Conservation (phyloP, 2,888 invertebrate species). For the Caenorhabditis sulstoni region DNA sequence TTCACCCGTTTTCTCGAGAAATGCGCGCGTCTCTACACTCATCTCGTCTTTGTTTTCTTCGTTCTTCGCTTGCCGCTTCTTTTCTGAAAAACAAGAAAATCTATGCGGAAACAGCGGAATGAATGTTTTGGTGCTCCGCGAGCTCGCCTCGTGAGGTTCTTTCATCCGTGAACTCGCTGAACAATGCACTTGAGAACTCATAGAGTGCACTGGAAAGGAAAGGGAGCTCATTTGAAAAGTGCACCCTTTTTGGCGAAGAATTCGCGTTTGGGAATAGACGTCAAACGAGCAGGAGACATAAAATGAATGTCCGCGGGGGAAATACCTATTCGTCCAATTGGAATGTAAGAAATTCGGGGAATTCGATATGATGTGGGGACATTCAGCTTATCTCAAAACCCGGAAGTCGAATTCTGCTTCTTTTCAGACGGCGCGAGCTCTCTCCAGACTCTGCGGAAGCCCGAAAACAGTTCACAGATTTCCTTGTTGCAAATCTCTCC, state of each 20-base stretch:
- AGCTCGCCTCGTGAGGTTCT: neutral
- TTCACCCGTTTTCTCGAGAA: neutral
- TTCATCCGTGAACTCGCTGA: neutral
- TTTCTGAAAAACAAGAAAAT: slow-evolving; percentile 25
- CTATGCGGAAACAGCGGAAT: slow-evolving; percentile 10
- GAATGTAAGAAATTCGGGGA: neutral
- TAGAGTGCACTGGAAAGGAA: neutral
- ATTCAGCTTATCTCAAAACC: neutral
- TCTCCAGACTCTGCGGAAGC: slow-evolving; percentile 76
- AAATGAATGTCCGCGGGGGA: neutral
- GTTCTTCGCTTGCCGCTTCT: neutral
- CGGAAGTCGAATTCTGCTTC: neutral
- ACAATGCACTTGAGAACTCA: neutral
- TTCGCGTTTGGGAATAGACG: too few relatives aligned
- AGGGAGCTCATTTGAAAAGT: neutral
- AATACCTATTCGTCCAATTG: too few relatives aligned
- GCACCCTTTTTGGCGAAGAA: too few relatives aligned
- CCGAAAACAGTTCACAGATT: slow-evolving; percentile 81
- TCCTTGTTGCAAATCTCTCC: slow-evolving; percentile 80
- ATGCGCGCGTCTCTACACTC: neutral
- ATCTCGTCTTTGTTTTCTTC: slow-evolving; percentile 15
- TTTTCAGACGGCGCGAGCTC: slow-evolving; percentile 61
- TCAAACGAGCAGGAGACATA: too few relatives aligned
- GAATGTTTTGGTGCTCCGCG: slow-evolving; percentile 6
- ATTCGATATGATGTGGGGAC: neutral